Base-by-base conservation (phyloP, 2,888 invertebrate genomes). In the Pandemis cinnamomeana region DNA sequence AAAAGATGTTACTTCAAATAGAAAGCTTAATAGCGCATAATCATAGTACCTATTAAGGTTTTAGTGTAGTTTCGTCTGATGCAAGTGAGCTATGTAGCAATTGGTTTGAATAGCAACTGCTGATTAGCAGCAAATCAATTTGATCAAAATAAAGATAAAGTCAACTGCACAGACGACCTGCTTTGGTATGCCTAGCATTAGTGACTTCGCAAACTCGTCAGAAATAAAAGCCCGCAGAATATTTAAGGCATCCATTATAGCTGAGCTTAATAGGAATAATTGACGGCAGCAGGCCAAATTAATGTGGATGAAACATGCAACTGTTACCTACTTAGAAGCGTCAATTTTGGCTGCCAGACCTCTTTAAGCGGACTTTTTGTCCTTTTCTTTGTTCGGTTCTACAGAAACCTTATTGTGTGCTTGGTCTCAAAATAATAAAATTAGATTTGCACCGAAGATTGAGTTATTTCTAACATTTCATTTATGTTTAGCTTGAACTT, bases 231-330 rank as follows among this genome's bases (percentile, higher is more conserved):
- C 66, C 66, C 44, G 7, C 61, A n/a, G 27, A 67, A 66, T 70
- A 74, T 71, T 67, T 55, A 61, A 62, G 61, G 60, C 61, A 7
- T 36, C 55, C 58, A 71, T 74, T 74, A 67, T 55, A 20, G 36
- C 42, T 13, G 20, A 63, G 55, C 67, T 48, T 74, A 71, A 74
- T 69, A 60, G 67, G 46, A 44, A 71, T 71, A 74, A 71, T 71
- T 74, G 70, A 53, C 71, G 60, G 42, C 70, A 53, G 64, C 46
- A 13, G 5, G 73, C n/a, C 15, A 66, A 61, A 67, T 41, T 67
- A 71, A 74, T 71, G 74, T 55, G 61, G 3, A 55, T 67, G 46
- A 66, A 74, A 71, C 74, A 74, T 74, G 74, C 70, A 71, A 74
- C 71, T 53, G n/a, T 58, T 44, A 41, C 20, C 74, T 67, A 55